A percentile compares a stretch with the other conserved stretches of the same genome.
phyloP scores from a whole-genome alignment of 2,888 invertebrate genomes.

The Graphium colonna region DNA sequence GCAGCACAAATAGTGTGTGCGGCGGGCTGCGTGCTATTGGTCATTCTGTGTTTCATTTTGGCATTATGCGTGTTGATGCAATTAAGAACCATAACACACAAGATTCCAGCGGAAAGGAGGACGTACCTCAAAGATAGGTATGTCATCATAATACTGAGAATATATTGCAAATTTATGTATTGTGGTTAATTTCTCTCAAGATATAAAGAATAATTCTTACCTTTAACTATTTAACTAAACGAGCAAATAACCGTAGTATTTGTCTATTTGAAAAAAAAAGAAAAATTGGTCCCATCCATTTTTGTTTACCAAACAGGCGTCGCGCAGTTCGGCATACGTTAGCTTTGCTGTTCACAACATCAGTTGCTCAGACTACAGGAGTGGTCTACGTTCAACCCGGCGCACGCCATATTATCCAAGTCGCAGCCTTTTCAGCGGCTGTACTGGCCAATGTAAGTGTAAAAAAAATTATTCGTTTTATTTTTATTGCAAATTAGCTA shows the following conservation, averaged over 20 bases:
- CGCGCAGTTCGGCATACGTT: conserved; percentile 60
- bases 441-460: conserved; percentile 57
- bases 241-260: too few relatives aligned
- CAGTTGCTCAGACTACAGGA: conserved; percentile 60
- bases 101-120: conserved; percentile 79
- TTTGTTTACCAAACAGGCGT: conserved; percentile 35
- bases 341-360: conserved; percentile 51
- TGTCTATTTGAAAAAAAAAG: too few relatives aligned
- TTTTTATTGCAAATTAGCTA: neutral
- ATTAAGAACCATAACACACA: conserved; percentile 78
- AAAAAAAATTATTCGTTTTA: conserved; percentile 1
- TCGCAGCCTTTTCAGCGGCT: conserved; percentile 52
- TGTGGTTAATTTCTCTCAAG: neutral
- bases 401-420: conserved; percentile 45
- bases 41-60: conserved; percentile 83
- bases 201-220: too few relatives aligned
- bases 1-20: conserved; percentile 83
- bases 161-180: neutral
- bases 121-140: conserved; percentile 78
- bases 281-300: too few relatives aligned
- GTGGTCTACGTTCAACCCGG: conserved; percentile 67
- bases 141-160: conserved; percentile 25
- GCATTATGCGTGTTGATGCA: conserved; percentile 83
- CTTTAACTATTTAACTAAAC: too few relatives aligned
- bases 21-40: conserved; percentile 84